Conservation (phyloP, 2,797 vertebrate species). For the Mormyrus hasselquistii region DNA sequence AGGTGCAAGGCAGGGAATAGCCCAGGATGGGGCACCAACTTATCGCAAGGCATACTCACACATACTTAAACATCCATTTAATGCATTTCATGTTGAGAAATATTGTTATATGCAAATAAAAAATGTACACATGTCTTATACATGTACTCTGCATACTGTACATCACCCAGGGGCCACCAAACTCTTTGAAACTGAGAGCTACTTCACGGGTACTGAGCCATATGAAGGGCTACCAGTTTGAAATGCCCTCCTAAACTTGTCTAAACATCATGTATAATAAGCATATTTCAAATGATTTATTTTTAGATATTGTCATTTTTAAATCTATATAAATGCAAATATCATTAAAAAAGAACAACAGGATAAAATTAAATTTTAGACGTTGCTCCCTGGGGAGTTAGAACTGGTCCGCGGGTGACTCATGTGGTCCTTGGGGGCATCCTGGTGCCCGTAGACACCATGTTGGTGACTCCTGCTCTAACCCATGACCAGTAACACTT, state of each 20-base stretch:
- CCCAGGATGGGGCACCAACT: not conserved
- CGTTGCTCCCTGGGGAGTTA: not conserved
- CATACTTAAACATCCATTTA: not conserved
- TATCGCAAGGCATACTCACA: not conserved
- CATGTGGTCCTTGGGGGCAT: not conserved
- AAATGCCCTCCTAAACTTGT: not conserved
- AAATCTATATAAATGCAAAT: not conserved
- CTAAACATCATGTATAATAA: not conserved
- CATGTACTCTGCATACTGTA: not conserved
- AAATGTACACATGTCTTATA: not conserved
- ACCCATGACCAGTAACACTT: not conserved
- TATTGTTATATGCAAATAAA: not conserved
- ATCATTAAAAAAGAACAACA: not conserved
- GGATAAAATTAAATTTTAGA: not conserved
- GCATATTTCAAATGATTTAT: not conserved
- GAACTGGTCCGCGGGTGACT: not conserved
- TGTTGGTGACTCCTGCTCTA: not conserved
- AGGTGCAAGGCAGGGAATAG: not conserved
- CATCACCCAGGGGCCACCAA: not conserved
- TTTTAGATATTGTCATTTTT: not conserved
- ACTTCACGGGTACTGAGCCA: not conserved
- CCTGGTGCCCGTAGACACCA: too few relatives aligned
- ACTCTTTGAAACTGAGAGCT: not conserved
- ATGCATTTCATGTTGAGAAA: not conserved
- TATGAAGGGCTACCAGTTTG: not conserved